phyloP scores from a whole-genome alignment of 2,888 invertebrate species.

The Dynastes hyllus region DNA sequence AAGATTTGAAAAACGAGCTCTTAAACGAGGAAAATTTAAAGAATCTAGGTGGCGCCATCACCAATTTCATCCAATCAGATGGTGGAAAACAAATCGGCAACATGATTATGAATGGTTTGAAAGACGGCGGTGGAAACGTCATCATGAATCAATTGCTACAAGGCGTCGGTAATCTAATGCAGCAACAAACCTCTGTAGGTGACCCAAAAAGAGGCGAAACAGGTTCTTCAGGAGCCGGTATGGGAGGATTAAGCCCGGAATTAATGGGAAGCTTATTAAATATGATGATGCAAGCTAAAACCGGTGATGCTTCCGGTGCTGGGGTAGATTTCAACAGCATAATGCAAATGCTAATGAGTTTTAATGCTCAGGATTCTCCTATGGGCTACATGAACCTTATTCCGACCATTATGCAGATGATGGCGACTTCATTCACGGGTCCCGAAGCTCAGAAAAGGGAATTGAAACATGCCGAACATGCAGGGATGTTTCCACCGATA shows the following conservation, averaged over 20 bases:
- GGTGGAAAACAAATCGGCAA: slow-evolving; percentile 75
- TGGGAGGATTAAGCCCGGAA: slow-evolving; percentile 71
- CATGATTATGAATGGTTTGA: slow-evolving; percentile 59
- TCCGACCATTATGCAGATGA: slow-evolving; percentile 76
- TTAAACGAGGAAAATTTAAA: slow-evolving; percentile 70
- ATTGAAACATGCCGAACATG: slow-evolving; percentile 80
- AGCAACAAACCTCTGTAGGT: slow-evolving; percentile 23
- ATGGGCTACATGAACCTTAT: slow-evolving; percentile 64
- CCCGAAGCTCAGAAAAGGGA: slow-evolving; percentile 77
- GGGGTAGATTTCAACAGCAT: slow-evolving; percentile 52
- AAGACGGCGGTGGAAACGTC: slow-evolving; percentile 62
- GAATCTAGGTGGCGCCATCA: slow-evolving; percentile 79
- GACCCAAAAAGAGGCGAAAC: slow-evolving; percentile 49
- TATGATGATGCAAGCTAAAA: slow-evolving; percentile 70
- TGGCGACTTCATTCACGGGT: slow-evolving; percentile 69
- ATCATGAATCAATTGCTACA: slow-evolving; percentile 72
- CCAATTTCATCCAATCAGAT: slow-evolving; percentile 80
- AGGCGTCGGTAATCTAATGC: slow-evolving; percentile 64
- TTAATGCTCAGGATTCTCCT: neutral
- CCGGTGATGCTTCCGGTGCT: slow-evolving; percentile 33
- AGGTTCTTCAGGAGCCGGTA: slow-evolving; percentile 67
- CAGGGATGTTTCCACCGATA: slow-evolving; percentile 82
- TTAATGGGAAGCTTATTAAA: slow-evolving; percentile 76
- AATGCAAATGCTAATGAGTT: slow-evolving; percentile 9
- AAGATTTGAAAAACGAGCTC: slow-evolving; percentile 21